Evolutionary conservation across 1,140 invertebrate species (phyloP).

Genomic region (Apis dorsata): DNA sequence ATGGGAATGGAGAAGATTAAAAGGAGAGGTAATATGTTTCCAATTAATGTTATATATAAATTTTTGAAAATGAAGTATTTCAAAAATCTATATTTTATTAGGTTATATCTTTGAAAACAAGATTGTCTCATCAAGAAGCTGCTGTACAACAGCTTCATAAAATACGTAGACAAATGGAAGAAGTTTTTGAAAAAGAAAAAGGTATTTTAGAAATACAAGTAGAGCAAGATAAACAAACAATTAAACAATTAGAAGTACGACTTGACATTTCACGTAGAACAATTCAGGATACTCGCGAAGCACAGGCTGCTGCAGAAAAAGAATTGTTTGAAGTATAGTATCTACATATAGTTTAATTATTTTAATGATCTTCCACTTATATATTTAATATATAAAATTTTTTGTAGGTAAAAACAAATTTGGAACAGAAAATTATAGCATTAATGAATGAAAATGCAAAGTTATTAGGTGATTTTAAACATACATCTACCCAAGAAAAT

Average conservation of each 20-base stretch:
- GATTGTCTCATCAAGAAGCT: conserved; percentile 75
- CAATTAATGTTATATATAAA: not conserved
- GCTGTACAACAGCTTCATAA: conserved; percentile 75
- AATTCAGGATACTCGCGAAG: conserved; percentile 70
- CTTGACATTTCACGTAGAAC: conserved; percentile 71
- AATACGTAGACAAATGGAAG: conserved; percentile 76
- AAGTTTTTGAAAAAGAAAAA: conserved; percentile 77
- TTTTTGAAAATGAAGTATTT: not conserved
- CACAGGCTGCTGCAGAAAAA: conserved; percentile 66
- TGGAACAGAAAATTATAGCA: conserved; percentile 70
- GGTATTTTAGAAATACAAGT: conserved; percentile 71
- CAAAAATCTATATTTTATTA: conserved; percentile 24
- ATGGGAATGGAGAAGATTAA: conserved; percentile 72
- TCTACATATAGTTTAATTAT: not conserved
- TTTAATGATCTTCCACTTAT: not conserved
- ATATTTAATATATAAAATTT: not conserved
- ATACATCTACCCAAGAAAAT: conserved; percentile 43
- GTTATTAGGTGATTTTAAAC: conserved; percentile 57
- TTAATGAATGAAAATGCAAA: conserved; percentile 69
- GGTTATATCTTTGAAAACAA: conserved; percentile 73
- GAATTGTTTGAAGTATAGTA: conserved; percentile 68
- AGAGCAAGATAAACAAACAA: conserved; percentile 74
- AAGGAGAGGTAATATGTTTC: conserved; percentile 59
- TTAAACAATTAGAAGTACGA: conserved; percentile 75
- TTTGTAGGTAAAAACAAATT: conserved; percentile 66